Conservation (phyloP, 2,888 invertebrate genomes). For the Eupithecia tripunctaria region DNA sequence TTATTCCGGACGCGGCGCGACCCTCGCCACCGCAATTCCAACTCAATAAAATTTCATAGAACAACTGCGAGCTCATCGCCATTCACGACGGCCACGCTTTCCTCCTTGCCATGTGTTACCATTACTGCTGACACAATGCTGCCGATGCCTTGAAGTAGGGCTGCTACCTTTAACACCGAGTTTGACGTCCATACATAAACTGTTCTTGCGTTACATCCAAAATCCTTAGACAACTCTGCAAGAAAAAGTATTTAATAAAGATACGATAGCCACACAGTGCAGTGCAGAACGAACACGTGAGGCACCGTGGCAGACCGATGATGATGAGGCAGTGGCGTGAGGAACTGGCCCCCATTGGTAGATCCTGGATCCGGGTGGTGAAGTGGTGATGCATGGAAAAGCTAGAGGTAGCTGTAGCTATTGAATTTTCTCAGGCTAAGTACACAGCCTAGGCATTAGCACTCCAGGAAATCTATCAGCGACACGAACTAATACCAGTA, state of each 20-base stretch:
- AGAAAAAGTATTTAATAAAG: background rate
- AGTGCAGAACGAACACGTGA: background rate
- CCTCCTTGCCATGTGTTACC: slow-evolving; percentile 63
- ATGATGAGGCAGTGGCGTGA: background rate
- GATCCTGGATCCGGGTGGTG: background rate
- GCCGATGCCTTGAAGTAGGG: slow-evolving; percentile 38
- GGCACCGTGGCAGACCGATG: background rate
- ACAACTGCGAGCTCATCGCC: slow-evolving; percentile 55
- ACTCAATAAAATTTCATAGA: slow-evolving; percentile 55
- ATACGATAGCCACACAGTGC: background rate
- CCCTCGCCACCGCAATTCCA: slow-evolving; percentile 45
- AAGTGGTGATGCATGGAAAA: background rate
- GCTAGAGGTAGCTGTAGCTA: background rate
- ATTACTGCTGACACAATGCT: slow-evolving; percentile 61
- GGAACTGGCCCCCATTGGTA: background rate
- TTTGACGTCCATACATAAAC: background rate
- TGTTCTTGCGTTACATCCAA: background rate
- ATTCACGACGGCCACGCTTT: slow-evolving; percentile 61
- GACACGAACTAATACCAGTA: background rate
- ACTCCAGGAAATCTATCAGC: background rate
- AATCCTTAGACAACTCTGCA: background rate
- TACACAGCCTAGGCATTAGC: too few species aligned
- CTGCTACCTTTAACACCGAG: slow-evolving; percentile 41
- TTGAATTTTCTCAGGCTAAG: too few species aligned
- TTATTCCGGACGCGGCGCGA: slow-evolving; percentile 38